Base-by-base conservation (phyloP, 2,113 vertebrate genomes). In the Gallinago media region DNA sequence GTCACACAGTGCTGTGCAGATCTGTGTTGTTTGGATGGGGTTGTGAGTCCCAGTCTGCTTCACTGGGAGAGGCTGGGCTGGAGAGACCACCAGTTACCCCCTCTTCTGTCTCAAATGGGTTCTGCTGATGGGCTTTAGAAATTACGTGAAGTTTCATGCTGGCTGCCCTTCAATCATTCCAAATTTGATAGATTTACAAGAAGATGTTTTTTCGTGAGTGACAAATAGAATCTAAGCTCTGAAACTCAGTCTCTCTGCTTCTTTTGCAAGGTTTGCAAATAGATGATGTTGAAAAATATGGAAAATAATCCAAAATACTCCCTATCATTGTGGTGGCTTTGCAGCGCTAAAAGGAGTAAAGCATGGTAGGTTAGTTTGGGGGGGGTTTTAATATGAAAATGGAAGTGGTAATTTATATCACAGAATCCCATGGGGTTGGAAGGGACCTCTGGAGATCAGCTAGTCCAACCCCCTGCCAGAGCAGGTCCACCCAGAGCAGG, bases 21-120 rank as follows among this genome's bases (percentile, higher is more conserved):
- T 36, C 27, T 23, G 2, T 40, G 8, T 8, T 52, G 36, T 62
- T 47, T 10, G 26, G 47, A 5, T 6, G 7, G 32, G 11, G 4
- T 0, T 38, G 59, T 52, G 55, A 50, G 72, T 22, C 56, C 46
- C 17, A 54, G 1, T 21, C 8, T 50, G 34, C 44, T n/a, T n/a
- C 21, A 5, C 15, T 32, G 73, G 47, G 15, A 65, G 29, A 5
- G 8, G 10, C 6, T 8, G 0, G 15, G 36, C 0, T 74, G 36
- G 26, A 54, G 55, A 44, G 16, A 40, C 50, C 31, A 50, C 15
- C n/a, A n/a, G 8, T 42, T 47, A 58, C 13, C 31, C 20, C 44
- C 9, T 77, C 27, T 62, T 49, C n/a, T 75, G 25, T 72, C 79
- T 42, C 19, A 19, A 27, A 13, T 11, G 32, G 17, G 6, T 42